These are phyloP conservation scores for Sitophilus oryzae DNA, from an alignment of 1,140 invertebrate genomes.

Conservation along the genomic window DNA sequence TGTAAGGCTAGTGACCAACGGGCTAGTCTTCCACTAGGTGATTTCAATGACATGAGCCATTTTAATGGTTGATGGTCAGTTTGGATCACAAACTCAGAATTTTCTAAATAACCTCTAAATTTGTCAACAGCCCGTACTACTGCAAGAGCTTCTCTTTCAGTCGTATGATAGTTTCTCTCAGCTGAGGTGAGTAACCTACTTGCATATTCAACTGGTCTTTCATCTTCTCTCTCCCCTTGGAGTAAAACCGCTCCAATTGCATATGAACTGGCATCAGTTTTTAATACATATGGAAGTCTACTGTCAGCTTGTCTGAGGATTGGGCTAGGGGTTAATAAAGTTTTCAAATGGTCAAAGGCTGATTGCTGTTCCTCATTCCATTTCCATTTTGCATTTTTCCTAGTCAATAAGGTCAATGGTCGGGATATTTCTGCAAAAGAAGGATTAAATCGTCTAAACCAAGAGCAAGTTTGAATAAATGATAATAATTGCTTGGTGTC, in stretches of 20 bases:
- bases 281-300: constrained; percentile 4
- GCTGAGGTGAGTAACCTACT: no score
- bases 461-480: constrained; percentile 26
- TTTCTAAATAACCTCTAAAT: no score
- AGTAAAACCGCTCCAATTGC: constrained; percentile 40
- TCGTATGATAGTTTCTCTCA: no score
- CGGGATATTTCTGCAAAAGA: constrained; percentile 22
- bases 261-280: constrained; percentile 30
- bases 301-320: constrained; percentile 12
- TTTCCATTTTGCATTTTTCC: constrained; percentile 33
- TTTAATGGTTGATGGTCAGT: constrained; percentile 49
- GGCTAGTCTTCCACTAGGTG: constrained; percentile 41
- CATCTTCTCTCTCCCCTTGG: constrained; percentile 36
- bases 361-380: constrained; percentile 38
- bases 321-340: constrained; percentile 1
- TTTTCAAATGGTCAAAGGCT: constrained; percentile 31
- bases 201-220: constrained; percentile 46
- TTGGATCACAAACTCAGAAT: constrained; percentile 5
- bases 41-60: constrained; percentile 46
- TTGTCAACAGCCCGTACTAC: no score
- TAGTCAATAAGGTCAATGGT: constrained; percentile 33
- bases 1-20: no score
- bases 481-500: constrained; percentile 34
- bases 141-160: no score
- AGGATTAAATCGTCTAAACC: constrained; percentile 28